phyloP scores from a whole-genome alignment of 2,113 vertebrate species.

The Pangasianodon hypophthalmus region DNA sequence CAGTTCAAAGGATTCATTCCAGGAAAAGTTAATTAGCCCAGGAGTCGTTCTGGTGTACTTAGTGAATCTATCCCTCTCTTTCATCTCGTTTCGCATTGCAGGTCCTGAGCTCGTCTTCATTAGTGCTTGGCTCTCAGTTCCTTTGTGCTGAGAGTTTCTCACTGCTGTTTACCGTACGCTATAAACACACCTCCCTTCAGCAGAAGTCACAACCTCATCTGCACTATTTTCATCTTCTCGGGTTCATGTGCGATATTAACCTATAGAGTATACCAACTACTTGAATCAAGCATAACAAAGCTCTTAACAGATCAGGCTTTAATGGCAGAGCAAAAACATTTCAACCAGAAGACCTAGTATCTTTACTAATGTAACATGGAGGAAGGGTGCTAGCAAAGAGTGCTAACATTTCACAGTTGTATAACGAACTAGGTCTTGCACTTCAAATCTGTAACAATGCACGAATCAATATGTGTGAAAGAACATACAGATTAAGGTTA shows the following conservation, averaged over 20 bases:
- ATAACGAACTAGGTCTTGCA: too few species aligned
- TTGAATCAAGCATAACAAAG: neutral
- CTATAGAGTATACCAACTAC: neutral
- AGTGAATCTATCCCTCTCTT: slow-evolving; percentile 34
- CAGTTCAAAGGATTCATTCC: slow-evolving; percentile 58
- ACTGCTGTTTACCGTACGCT: slow-evolving; percentile 21
- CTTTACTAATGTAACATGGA: neutral
- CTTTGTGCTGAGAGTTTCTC: slow-evolving; percentile 38
- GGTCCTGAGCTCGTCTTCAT: slow-evolving; percentile 24
- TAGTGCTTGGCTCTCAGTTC: neutral
- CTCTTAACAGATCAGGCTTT: neutral
- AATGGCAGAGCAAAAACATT: neutral
- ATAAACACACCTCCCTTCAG: slow-evolving; percentile 12
- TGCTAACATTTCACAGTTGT: too few species aligned
- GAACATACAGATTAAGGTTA: neutral
- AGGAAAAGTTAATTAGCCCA: slow-evolving; percentile 55
- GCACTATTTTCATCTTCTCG: slow-evolving; percentile 5
- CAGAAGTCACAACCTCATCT: slow-evolving; percentile 22
- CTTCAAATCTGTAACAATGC: neutral
- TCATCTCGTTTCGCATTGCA: slow-evolving; percentile 37
- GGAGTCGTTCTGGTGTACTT: slow-evolving; percentile 43
- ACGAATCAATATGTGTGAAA: neutral
- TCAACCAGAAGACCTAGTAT: neutral
- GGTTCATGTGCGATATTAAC: neutral
- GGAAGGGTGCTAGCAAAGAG: neutral